These are phyloP conservation scores for Scomber colias DNA, from an alignment of 2,113 vertebrate genomes.

Conservation along the genomic window DNA sequence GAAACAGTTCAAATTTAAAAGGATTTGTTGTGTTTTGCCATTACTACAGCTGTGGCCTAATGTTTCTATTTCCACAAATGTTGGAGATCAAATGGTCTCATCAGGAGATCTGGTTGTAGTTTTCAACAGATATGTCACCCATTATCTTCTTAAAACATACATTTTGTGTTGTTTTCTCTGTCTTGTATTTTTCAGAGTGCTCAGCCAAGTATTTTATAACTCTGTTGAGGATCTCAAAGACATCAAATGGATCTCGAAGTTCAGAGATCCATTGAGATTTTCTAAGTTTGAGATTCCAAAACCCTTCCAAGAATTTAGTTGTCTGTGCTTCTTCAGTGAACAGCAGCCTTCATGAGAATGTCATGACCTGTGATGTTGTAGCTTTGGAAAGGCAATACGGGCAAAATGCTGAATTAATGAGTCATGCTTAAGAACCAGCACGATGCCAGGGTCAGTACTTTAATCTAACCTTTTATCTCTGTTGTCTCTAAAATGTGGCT, in stretches of 20 bases:
- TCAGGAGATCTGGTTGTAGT: neutral
- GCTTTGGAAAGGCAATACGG: no score
- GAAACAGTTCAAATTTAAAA: neutral
- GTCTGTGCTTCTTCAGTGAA: neutral
- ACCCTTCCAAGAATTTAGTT: neutral
- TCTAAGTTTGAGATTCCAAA: neutral
- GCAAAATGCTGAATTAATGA: neutral
- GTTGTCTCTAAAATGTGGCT: conserved; percentile 3
- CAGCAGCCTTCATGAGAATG: no score
- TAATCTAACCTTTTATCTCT: conserved; percentile 3
- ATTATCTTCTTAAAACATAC: neutral
- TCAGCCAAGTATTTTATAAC: neutral
- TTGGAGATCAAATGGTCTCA: neutral
- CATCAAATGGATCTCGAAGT: no score
- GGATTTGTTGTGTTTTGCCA: neutral
- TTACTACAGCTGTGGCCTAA: no score
- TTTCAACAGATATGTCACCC: neutral
- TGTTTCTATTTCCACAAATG: neutral
- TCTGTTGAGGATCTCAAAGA: neutral
- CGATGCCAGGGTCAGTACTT: neutral
- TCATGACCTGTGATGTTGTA: no score
- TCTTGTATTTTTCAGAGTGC: neutral
- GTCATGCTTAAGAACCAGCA: neutral
- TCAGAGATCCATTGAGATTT: no score
- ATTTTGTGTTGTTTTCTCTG: neutral